Base-by-base conservation (phyloP, 2,888 invertebrate genomes). In the Syrphus vitripennis region DNA sequence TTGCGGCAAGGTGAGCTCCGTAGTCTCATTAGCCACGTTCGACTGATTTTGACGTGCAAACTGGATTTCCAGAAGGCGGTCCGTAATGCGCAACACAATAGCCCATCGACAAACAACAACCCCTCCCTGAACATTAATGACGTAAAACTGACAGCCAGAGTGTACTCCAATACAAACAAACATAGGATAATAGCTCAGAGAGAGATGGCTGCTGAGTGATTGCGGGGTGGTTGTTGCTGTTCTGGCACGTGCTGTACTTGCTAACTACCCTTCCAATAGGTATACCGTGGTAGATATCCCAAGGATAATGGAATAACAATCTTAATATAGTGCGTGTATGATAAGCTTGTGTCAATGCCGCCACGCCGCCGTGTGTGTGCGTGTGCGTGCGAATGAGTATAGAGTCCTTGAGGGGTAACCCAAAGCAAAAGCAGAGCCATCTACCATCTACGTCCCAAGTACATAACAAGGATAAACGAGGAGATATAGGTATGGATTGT, bases 21-120 rank as follows among this genome's bases (percentile, higher is more conserved):
- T 74, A 53, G 72, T 78, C 82, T 86, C 82, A 86, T 86, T 86
- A 86, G 86, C 86, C 83, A 80, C 83, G 84, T 83, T 88, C 87
- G 82, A 88, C 71, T 83, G 87, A 83, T 84, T 72, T 84, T 72
- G 71, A 77, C 86, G 71, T 84, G 87, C 84, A 88, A 71, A 87
- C 74, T 79, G 71, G 55, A 87, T 65, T 50, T 45, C 21, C 26
- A 37, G 81, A 72, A 87, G 88, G 89, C 88, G 88, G 88, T 88
- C 88, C 88, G 88, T 86, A 83, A 34, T 76, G 83, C 65, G 72
- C 83, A 76, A 69, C 70, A 75, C 74, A 78, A 87, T 70, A 40
- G 65, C 65, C 65, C 71, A n/a, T n/a, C n/a, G n/a, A n/a, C n/a
- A 67, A 63, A 86, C 48, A 71, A 80, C 88, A 75, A 79, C 87